Evolutionary conservation across 2,888 invertebrate genomes (phyloP).

Genomic region (Rhingia campestris): DNA sequence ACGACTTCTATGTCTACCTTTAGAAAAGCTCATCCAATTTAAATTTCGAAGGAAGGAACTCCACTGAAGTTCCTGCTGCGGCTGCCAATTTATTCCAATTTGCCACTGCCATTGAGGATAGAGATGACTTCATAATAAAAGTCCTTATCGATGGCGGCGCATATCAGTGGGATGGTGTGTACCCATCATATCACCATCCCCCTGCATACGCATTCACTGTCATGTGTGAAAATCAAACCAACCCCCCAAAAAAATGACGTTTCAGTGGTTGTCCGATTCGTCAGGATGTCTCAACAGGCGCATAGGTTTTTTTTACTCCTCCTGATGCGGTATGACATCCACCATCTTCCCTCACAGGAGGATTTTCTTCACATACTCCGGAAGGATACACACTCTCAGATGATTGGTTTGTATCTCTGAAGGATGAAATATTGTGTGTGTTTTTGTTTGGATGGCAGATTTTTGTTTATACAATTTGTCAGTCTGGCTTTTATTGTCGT

Average conservation of each 20-base stretch:
- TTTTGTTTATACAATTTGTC: constrained; percentile 14
- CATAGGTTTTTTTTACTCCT: neutral
- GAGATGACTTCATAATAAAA: constrained; percentile 7
- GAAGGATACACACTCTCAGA: neutral
- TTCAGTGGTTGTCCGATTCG: constrained; percentile 29
- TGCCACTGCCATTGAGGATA: neutral
- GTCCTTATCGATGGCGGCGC: constrained; percentile 2
- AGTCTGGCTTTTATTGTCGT: neutral
- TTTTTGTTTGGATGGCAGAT: constrained; percentile 14
- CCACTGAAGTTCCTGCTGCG: constrained; percentile 24
- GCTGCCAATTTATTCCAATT: constrained; percentile 55
- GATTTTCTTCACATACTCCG: constrained; percentile 17
- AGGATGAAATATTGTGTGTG: neutral
- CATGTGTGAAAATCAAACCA: constrained; percentile 36
- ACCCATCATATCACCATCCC: neutral
- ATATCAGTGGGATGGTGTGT: constrained; percentile 7
- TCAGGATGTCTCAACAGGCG: constrained; percentile 23
- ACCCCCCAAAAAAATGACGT: constrained; percentile 3
- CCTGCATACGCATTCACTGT: constrained; percentile 3
- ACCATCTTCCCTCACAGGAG: constrained; percentile 29
- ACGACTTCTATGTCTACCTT: constrained; percentile 32
- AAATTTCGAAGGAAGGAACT: constrained; percentile 41
- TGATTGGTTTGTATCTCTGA: neutral
- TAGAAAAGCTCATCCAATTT: constrained; percentile 45
- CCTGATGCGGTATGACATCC: constrained; percentile 23